Evolutionary conservation across 2,797 vertebrate genomes (phyloP), one percentile per base, ranked within the genome.

Genomic region (Pseudocheirus occidentalis): DNA sequence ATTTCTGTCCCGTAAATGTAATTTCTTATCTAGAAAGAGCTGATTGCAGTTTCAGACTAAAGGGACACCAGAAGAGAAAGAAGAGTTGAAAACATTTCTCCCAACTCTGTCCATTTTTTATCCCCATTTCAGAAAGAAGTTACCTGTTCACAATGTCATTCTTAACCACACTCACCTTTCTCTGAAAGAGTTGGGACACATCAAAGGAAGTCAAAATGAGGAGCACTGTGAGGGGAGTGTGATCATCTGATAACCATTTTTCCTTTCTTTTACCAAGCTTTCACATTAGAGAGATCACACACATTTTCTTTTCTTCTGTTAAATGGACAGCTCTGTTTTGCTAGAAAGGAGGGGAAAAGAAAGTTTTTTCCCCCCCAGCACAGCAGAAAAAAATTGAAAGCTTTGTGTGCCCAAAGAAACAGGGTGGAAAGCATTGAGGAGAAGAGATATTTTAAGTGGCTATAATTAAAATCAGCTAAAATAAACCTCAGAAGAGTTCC

Each of bases 221-320:
- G 13, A 21, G 52, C 56, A 31, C 91, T 92, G 57, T 94, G 59
- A 81, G 50, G 59, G 92, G 95, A 94, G 91, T 53, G 28, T 87
- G 90, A 95, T 95, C 93, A 59, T 96, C 57, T 94, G 97, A 96
- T 95, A 96, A 96, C 90, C 73, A 27, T 91, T 96, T 95, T 95
- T 97, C 34, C 91, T 97, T 94, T 96, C 57, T 0, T 98, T 97
- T 94, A 50, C 94, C 87, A 91, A 56, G 66, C 95, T 96, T 98
- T 98, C 96, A 66, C 96, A 81, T 98, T 97, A 98, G 96, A 98
- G 93, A 98, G 97, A 98, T 98, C 98, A 98, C 98, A 98, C 96
- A 98, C 96, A n/a, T 96, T 95, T 93, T 95, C 95, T 96, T 98
- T 98, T 97, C 98, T 92, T 95, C 95, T 96, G 96, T 94, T 95